Evolutionary conservation across 2,888 invertebrate genomes (phyloP).

Genomic region (Tuta absoluta): DNA sequence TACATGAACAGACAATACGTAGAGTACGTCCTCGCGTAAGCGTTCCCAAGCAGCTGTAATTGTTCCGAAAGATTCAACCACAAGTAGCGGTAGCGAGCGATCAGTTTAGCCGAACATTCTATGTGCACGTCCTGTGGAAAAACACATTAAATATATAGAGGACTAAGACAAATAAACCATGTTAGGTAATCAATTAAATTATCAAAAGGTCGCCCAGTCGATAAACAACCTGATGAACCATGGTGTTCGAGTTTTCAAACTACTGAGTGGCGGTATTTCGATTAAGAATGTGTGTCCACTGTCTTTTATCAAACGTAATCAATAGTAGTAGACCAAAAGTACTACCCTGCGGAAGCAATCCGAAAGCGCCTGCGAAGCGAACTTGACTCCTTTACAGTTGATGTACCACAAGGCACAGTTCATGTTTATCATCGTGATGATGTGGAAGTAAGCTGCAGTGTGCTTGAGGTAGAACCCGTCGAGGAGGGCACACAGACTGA

Average conservation of each 20-base stretch:
- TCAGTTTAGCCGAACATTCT: conserved; percentile 79
- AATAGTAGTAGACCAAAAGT: not conserved
- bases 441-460: conserved; percentile 83
- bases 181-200: no score
- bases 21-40: conserved; percentile 85
- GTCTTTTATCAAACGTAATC: not conserved
- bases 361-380: conserved; percentile 81
- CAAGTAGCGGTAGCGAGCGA: conserved; percentile 82
- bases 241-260: no score
- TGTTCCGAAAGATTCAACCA: conserved; percentile 85
- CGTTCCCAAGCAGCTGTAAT: conserved; percentile 84
- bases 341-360: conserved; percentile 75
- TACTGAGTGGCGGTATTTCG: no score
- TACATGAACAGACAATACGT: conserved; percentile 85
- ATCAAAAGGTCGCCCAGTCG: no score
- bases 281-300: not conserved
- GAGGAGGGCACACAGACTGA: conserved; percentile 81
- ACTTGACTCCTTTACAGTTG: conserved; percentile 84
- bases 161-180: no score
- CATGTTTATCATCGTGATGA: conserved; percentile 87
- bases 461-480: conserved; percentile 84
- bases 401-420: conserved; percentile 87
- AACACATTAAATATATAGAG: no score
- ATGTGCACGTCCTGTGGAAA: conserved; percentile 75
- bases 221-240: no score